Conservation (phyloP, 2,113 vertebrate genomes). For the Mohoua ochrocephala region DNA sequence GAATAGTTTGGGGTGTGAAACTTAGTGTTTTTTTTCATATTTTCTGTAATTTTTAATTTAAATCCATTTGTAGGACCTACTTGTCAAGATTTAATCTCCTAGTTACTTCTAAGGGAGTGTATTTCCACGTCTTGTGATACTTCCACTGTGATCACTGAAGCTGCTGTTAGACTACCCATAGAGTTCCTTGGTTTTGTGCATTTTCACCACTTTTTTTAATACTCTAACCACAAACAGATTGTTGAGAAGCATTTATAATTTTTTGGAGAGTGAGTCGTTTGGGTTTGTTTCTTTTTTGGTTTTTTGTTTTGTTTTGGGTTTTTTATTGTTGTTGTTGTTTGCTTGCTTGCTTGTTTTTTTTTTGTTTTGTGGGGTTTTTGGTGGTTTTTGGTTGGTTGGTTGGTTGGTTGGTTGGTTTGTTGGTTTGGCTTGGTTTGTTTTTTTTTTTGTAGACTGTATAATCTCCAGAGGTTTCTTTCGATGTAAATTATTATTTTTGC, state of each 20-base stretch:
- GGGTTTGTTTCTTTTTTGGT: not conserved
- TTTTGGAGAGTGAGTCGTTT: accelerated
- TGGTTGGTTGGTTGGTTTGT: accelerated
- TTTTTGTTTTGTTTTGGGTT: too few relatives aligned
- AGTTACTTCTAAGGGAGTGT: not conserved
- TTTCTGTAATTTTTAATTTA: not conserved
- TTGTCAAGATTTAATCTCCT: not conserved
- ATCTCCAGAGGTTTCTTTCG: not conserved
- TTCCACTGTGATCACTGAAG: not conserved
- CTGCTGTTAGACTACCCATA: accelerated
- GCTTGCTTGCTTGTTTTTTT: too few relatives aligned
- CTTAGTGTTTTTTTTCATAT: not conserved
- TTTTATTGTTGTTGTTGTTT: too few relatives aligned
- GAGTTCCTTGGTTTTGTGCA: not conserved
- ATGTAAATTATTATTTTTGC: not conserved
- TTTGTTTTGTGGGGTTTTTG: not conserved
- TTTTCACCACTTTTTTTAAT: not conserved
- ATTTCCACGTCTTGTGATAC: not conserved
- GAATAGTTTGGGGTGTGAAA: not conserved
- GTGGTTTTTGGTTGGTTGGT: not conserved
- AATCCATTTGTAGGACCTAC: not conserved
- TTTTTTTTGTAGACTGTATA: not conserved
- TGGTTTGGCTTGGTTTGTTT: too few relatives aligned
- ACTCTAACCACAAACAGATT: not conserved
- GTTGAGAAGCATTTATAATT: not conserved